These are phyloP conservation scores for Agonum fuliginosum DNA, from an alignment of 2,888 invertebrate species.

Conservation along the genomic window DNA sequence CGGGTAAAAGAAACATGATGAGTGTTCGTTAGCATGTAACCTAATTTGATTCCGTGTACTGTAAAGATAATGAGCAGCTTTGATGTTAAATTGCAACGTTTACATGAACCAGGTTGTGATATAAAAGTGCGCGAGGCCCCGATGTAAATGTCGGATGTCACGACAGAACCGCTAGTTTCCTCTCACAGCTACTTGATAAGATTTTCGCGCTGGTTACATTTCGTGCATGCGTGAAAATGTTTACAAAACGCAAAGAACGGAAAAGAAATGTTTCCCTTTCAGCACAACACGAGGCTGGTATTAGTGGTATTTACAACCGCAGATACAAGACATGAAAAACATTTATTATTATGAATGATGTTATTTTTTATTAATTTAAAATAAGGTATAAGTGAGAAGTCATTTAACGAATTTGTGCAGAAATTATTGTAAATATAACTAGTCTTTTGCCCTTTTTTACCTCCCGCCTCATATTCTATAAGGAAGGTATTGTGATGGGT, in stretches of 20 bases:
- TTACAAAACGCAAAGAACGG: neutral
- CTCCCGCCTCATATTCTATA: no score
- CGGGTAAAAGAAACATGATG: no score
- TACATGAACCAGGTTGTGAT: constrained; percentile 16
- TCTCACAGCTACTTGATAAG: constrained; percentile 9
- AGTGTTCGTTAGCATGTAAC: constrained; percentile 27
- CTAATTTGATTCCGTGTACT: constrained; percentile 15
- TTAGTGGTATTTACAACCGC: no score
- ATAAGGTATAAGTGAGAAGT: no score
- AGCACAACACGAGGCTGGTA: no score
- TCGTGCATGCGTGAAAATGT: neutral
- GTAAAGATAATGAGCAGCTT: constrained; percentile 33
- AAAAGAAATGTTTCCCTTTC: neutral
- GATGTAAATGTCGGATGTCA: neutral
- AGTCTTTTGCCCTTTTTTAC: no score
- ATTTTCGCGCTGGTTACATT: constrained; percentile 6
- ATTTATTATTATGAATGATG: no score
- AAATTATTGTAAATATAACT: no score
- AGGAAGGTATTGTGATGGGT: no score
- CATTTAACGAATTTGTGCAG: no score
- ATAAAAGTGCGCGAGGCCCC: neutral
- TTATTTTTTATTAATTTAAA: no score
- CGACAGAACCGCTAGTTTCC: neutral
- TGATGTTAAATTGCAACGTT: constrained; percentile 31
- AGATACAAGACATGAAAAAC: no score